Percentiles rank a stretch among this genome's conserved stretches.
Evolutionary conservation across 2,888 invertebrate species (phyloP).

Genomic region (Drosophila cyrtoloma): DNA sequence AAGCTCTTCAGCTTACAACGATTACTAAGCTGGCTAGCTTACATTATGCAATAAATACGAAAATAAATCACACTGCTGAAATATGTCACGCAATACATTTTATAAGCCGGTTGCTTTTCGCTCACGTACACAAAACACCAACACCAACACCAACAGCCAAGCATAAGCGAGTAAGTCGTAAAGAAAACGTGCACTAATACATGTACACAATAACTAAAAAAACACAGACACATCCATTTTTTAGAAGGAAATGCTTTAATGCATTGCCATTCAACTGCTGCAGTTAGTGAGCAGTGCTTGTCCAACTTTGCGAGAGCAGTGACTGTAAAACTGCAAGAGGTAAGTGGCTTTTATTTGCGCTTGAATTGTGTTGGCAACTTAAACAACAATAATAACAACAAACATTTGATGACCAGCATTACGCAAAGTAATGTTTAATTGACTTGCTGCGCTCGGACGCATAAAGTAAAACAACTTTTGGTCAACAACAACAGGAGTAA

Average conservation of each 20-base stretch:
- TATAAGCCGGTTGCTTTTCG: constrained; percentile 2
- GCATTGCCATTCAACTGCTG: constrained; percentile 1
- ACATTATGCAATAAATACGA: constrained; percentile 1
- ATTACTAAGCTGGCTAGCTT: neutral
- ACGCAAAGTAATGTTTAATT: constrained; percentile 67
- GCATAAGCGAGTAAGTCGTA: neutral
- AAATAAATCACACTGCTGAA: constrained; percentile 11
- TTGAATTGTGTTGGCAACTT: constrained; percentile 24
- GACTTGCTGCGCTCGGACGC: constrained; percentile 66
- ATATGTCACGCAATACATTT: constrained; percentile 13
- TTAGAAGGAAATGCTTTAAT: neutral
- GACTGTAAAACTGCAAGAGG: constrained; percentile 17
- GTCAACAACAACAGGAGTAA: constrained; percentile 19
- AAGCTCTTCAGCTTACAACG: neutral
- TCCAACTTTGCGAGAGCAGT: neutral
- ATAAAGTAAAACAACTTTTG: constrained; percentile 59
- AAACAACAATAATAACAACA: neutral
- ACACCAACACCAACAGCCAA: neutral
- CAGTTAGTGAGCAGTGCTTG: neutral
- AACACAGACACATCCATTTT: neutral
- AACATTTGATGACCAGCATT: constrained; percentile 32
- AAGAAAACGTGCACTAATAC: constrained; percentile 3
- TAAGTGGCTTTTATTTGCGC: constrained; percentile 22
- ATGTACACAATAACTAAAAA: neutral
- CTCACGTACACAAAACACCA: constrained; percentile 4